Evolutionary conservation across 2,113 vertebrate species (phyloP).

Genomic region (Sinosuthora webbiana): DNA sequence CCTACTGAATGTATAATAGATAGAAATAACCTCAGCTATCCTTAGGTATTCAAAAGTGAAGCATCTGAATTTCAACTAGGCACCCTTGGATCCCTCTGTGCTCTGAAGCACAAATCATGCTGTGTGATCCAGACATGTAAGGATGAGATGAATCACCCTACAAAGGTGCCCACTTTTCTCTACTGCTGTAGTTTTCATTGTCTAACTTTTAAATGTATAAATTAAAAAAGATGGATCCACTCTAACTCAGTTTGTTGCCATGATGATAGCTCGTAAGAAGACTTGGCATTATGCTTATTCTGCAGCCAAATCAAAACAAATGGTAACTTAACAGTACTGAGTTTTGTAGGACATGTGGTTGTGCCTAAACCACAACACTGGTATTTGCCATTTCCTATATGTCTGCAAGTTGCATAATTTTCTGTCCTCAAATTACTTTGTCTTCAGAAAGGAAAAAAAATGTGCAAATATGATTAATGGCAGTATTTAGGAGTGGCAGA

Average conservation of each 20-base stretch:
- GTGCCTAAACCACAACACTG: not conserved
- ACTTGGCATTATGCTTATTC: not conserved
- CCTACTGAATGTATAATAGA: not conserved
- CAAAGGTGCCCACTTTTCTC: not conserved
- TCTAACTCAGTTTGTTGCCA: not conserved
- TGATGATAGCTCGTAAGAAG: not conserved
- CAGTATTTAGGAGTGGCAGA: not conserved
- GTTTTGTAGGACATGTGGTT: not conserved
- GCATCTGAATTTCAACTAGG: not conserved
- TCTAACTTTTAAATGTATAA: not conserved
- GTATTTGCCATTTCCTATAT: not conserved
- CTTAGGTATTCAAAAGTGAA: not conserved
- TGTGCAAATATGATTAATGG: not conserved
- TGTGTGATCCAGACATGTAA: not conserved
- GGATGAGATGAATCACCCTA: not conserved
- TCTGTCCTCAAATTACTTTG: not conserved
- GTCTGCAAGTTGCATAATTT: not conserved
- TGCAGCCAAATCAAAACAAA: not conserved
- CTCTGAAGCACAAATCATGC: not conserved
- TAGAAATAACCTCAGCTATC: not conserved
- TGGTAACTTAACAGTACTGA: not conserved
- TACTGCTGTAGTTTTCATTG: not conserved
- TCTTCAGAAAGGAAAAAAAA: not conserved
- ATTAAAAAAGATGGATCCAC: not conserved
- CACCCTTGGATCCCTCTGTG: not conserved